Base-by-base conservation (phyloP, 92 coral and sea anemone species). In the Palythoa grandis region DNA sequence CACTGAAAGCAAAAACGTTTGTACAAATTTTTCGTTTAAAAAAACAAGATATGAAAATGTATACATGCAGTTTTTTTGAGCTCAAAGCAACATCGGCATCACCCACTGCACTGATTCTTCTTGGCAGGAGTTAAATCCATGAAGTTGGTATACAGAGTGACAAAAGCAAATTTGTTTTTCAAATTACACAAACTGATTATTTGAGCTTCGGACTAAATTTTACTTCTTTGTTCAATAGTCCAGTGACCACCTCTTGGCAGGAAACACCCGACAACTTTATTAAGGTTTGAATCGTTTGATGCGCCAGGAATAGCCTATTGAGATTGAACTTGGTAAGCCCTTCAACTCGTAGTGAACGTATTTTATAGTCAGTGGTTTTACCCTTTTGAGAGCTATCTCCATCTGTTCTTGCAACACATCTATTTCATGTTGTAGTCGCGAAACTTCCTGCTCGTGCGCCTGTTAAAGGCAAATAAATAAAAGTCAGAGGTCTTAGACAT, bases 321-420 rank as follows among this genome's bases (percentile, higher is more conserved):
- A 29, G 35, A 29, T 29, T 29, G 1, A 29, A 29, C 35, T 29
- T 29, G 35, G 35, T 29, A 29, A 29, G 35, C 35, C 35, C 35
- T 29, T 29, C 35, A 29, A 29, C 35, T 29, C 35, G 35, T 29
- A 29, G 1, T 29, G 35, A 29, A 29, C 35, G 35, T 1, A 29
- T 29, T 43, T 4, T 5, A 5, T 3, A 15, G 12, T 11, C 25
- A 20, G 1, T 61, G 16, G 10, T 38, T 88, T 25, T 84, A 92
- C 98, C 93, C 97, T 90, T 87, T 88, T 95, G 29, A 96, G 79
- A 56, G 96, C 94, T 48, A 94, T 92, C 23, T 90, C 98, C 75
- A 87, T 94, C 71, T 92, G 93, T 87, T 96, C 98, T 70, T 88
- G 90, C 22, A 86, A 91, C 24, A 83, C 76, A 13, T 92, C 96